Evolutionary conservation across 2,888 invertebrate species (phyloP), one percentile per base, ranked within the genome.

Genomic region (Lymantria dispar): DNA sequence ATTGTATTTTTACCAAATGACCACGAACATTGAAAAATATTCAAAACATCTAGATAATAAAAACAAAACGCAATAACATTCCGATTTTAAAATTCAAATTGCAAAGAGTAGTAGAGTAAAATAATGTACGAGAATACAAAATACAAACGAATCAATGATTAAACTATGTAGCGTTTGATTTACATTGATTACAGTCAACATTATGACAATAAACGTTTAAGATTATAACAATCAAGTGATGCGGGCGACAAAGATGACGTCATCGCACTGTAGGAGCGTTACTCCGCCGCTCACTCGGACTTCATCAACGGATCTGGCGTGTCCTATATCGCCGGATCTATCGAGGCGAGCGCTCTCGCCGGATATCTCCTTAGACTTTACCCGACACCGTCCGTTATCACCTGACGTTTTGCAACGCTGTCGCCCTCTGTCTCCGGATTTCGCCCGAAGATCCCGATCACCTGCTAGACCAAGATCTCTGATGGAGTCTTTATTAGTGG

Each of bases 401-500:
- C 92, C 93, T 7, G 89, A 82, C 38, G 72, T 85, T 0, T 58
- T 85, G 45, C 83, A 81, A 5, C 76, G 61, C 45, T 87, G 64
- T 51, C 72, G 87, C 12, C 83, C 88, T 0, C 62, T 91, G 8
- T 87, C 92, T 0, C 92, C 93, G 15, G 90, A 90, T 48, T 77
- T 90, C n/a, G 75, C 83, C 0, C 64, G 88, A 10, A 64, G 91
- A 7, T 87, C 89, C 1, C 75, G 88, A 0, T 92, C 93, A 15
- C 93, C 93, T 0, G 92, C 91, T n/a, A 87, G 93, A 46, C 94
- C 95, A n/a, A 91, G 95, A 60, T 94, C 95, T n/a, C 85, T 96
- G 29, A 96, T 96, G 96, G 96, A 96, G 78, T 94, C 94, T 54
- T 84, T 96, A 50, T 87, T 96, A 49, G 94, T 96, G 42, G 96